These are phyloP conservation scores for Oreotrochilus melanogaster DNA, from an alignment of 2,113 vertebrate species.

Conservation along the genomic window DNA sequence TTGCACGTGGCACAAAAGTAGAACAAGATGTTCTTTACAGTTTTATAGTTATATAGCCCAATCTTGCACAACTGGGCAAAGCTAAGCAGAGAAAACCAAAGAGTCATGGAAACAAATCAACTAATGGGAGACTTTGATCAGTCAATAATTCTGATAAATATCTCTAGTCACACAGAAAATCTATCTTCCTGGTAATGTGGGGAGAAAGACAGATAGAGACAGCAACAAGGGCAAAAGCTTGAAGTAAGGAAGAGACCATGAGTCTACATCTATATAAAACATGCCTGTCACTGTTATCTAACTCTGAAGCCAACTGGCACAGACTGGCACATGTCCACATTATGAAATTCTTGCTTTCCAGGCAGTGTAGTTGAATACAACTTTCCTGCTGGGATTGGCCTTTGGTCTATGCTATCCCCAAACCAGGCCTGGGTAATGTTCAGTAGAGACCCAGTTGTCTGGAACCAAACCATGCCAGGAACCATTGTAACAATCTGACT, in stretches of 20 bases:
- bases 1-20: background rate
- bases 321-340: background rate
- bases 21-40: background rate
- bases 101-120: background rate
- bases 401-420: slow-evolving; percentile 53
- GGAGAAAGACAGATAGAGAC: background rate
- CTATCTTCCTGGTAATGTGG: background rate
- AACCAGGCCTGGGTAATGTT: background rate
- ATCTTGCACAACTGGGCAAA: background rate
- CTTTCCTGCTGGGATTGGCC: slow-evolving; percentile 41
- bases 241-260: background rate
- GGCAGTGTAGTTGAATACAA: background rate
- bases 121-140: background rate
- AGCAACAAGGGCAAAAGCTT: background rate
- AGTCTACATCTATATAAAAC: background rate
- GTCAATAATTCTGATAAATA: background rate
- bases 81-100: background rate
- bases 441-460: background rate
- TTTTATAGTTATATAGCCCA: background rate
- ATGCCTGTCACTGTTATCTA: background rate
- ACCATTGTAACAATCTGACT: slow-evolving; percentile 19
- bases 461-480: slow-evolving; percentile 14
- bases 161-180: background rate
- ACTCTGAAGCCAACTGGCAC: slow-evolving; percentile 37
- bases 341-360: slow-evolving; percentile 53